These are phyloP conservation scores for Ophion slaviceki DNA, from an alignment of 2,888 invertebrate genomes.

Conservation along the genomic window DNA sequence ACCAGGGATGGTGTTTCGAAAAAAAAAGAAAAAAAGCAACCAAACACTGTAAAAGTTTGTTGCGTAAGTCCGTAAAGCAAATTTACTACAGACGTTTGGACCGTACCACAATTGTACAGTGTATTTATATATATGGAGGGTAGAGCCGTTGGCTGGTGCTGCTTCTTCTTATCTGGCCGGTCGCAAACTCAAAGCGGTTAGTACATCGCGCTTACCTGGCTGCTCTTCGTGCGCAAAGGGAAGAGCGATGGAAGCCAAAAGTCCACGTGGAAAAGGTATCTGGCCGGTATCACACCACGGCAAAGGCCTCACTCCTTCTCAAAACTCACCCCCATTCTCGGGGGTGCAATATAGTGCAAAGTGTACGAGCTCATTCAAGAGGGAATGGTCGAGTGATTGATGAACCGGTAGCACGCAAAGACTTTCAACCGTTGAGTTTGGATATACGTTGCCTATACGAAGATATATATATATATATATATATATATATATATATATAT, in stretches of 20 bases:
- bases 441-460: not conserved
- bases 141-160: slow-evolving; percentile 20
- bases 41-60: not conserved
- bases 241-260: slow-evolving; percentile 78
- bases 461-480: not conserved
- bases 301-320: slow-evolving; percentile 23
- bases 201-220: slow-evolving; percentile 54
- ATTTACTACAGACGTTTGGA: slow-evolving; percentile 18
- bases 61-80: not conserved
- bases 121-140: not conserved
- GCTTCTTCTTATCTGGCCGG: slow-evolving; percentile 61
- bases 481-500: not conserved
- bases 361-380: slow-evolving; percentile 65
- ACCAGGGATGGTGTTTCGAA: too few species aligned
- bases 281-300: slow-evolving; percentile 54
- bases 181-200: slow-evolving; percentile 64
- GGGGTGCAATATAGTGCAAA: slow-evolving; percentile 51
- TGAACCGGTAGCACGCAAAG: slow-evolving; percentile 78
- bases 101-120: slow-evolving; percentile 16
- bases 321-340: slow-evolving; percentile 30
- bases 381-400: slow-evolving; percentile 78
- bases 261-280: slow-evolving; percentile 72
- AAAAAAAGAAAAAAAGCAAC: not conserved
- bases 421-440: slow-evolving; percentile 65
- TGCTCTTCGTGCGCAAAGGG: slow-evolving; percentile 63